A percentile compares a stretch with the other conserved stretches of the same genome.
These are phyloP conservation scores for Sceloporus undulatus DNA, from an alignment of 2,113 vertebrate species.

Conservation along the genomic window DNA sequence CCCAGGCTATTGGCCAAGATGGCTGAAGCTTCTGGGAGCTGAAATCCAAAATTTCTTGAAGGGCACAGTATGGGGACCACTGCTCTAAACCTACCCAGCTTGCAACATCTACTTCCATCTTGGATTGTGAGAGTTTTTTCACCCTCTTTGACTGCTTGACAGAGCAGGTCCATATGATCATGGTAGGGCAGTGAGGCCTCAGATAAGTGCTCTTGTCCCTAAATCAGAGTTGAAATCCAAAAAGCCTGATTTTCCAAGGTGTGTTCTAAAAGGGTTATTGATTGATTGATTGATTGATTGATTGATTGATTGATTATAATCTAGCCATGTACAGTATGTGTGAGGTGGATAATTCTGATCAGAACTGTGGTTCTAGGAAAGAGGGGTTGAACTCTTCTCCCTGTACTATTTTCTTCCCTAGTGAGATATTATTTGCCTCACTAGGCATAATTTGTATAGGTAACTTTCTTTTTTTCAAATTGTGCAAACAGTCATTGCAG, in stretches of 20 bases:
- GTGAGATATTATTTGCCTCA: not conserved
- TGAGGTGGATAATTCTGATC: not conserved
- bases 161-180: not conserved
- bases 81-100: not conserved
- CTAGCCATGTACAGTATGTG: not conserved
- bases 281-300: too few species aligned
- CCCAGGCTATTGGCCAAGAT: too few species aligned
- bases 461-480: not conserved
- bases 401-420: not conserved
- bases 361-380: not conserved
- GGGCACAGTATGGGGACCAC: too few species aligned
- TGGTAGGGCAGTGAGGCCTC: not conserved
- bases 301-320: too few species aligned
- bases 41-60: too few species aligned
- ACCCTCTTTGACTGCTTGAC: not conserved
- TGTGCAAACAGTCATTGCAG: not conserved
- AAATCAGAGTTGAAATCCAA: too few species aligned
- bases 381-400: too few species aligned
- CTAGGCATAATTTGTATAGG: not conserved
- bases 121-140: not conserved
- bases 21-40: too few species aligned
- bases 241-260: too few species aligned
- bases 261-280: too few species aligned
- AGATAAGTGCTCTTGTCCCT: too few species aligned
- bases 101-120: not conserved